Conservation (phyloP, 2,888 invertebrate species). For the Standfussiana lucernea region DNA sequence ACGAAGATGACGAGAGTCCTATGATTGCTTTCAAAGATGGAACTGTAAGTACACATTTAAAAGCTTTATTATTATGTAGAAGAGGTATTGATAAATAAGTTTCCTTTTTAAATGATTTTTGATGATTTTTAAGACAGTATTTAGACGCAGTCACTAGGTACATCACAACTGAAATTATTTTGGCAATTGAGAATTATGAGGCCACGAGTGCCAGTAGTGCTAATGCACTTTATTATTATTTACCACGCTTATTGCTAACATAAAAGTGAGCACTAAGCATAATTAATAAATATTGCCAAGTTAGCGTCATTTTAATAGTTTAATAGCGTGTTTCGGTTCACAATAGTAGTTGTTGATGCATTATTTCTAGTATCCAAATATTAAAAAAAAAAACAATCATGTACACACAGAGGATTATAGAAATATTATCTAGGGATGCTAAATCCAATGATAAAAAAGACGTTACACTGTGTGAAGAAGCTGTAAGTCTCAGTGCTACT, state of each 20-base stretch:
- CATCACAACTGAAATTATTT: not conserved
- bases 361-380: not conserved
- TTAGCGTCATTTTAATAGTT: not conserved
- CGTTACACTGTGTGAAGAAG: not conserved
- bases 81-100: not conserved
- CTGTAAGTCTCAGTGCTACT: not conserved
- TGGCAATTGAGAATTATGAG: too few relatives aligned
- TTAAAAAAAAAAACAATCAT: not conserved
- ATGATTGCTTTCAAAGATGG: constrained; percentile 88
- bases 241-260: not conserved
- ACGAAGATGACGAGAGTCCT: constrained; percentile 90
- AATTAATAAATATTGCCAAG: not conserved
- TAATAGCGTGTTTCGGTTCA: not conserved
- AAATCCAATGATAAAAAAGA: constrained; percentile 1
- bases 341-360: not conserved
- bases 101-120: not conserved
- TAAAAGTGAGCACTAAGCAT: not conserved
- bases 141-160: not conserved
- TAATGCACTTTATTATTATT: not conserved
- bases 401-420: not conserved
- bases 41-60: constrained; percentile 81
- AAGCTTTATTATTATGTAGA: not conserved
- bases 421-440: not conserved
- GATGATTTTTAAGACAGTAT: not conserved
- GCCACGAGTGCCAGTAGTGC: not conserved